A percentile compares a stretch with the other conserved stretches of the same genome.
phyloP scores from a whole-genome alignment of 2,888 invertebrate species.

The Ariolimax columbianus region DNA sequence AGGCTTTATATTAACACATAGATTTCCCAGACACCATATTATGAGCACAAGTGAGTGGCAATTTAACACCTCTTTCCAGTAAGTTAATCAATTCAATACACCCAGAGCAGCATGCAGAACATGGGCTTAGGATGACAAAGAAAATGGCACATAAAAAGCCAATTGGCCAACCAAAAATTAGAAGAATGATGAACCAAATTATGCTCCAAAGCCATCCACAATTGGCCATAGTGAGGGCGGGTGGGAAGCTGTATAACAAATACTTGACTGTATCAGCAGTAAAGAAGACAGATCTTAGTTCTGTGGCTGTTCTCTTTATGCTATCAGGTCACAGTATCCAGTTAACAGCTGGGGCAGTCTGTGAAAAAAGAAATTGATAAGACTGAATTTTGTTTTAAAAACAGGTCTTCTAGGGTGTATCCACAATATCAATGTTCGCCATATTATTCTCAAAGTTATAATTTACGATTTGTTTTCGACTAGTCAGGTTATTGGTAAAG shows the following conservation, averaged over 20 bases:
- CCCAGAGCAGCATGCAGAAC: conserved; percentile 72
- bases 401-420: too few species aligned
- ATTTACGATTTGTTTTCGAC: too few species aligned
- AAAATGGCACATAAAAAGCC: conserved; percentile 75
- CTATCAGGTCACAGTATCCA: neutral
- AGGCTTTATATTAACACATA: conserved; percentile 63
- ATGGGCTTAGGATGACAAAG: conserved; percentile 77
- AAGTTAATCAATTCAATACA: conserved; percentile 71
- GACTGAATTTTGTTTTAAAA: neutral
- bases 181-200: conserved; percentile 75
- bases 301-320: neutral
- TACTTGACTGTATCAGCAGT: neutral
- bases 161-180: conserved; percentile 76
- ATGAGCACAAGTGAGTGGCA: conserved; percentile 75
- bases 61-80: conserved; percentile 73
- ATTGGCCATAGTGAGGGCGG: conserved; percentile 60
- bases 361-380: neutral
- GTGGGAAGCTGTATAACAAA: neutral
- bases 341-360: neutral
- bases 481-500: too few species aligned
- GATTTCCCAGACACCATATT: conserved; percentile 75
- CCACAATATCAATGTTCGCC: too few species aligned
- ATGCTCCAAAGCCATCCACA: conserved; percentile 76
- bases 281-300: neutral
- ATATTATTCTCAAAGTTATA: too few species aligned